phyloP scores from a whole-genome alignment of 1,140 invertebrate species.

The Eumaeus atala region DNA sequence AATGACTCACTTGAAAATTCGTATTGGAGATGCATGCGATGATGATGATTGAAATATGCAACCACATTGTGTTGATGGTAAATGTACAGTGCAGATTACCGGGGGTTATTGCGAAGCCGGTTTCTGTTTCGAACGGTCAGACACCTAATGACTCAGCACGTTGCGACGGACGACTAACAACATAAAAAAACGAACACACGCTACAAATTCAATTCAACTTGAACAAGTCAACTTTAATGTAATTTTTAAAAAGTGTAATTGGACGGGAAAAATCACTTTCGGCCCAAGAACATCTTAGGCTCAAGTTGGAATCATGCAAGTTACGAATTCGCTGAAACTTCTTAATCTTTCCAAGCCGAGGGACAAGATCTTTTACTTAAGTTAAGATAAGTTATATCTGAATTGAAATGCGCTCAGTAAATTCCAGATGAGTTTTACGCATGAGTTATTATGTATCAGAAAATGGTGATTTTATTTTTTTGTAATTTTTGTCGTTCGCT shows the following conservation, averaged over 20 bases:
- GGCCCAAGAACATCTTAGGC: conserved; percentile 24
- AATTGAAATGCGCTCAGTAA: conserved; percentile 25
- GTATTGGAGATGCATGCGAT: no score
- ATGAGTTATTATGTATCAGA: conserved; percentile 2
- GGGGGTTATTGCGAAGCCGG: background rate
- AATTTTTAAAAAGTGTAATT: conserved; percentile 13
- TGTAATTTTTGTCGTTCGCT: conserved; percentile 1
- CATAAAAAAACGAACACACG: background rate
- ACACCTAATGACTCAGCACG: conserved; percentile 4
- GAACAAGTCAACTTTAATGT: conserved; percentile 2
- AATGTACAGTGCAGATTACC: background rate
- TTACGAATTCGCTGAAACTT: conserved; percentile 31
- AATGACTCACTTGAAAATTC: no score
- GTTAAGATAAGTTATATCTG: conserved; percentile 25
- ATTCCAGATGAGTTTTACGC: conserved; percentile 12
- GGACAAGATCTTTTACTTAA: conserved; percentile 36
- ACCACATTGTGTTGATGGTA: no score
- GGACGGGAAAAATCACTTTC: conserved; percentile 24
- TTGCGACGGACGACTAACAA: background rate
- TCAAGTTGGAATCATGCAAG: conserved; percentile 26
- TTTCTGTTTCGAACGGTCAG: conserved; percentile 3
- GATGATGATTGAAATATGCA: no score
- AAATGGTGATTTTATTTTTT: conserved; percentile 7
- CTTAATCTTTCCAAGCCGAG: conserved; percentile 33
- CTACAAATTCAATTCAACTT: background rate